Percentiles rank a stretch among this genome's conserved stretches.
Evolutionary conservation across 2,888 invertebrate genomes (phyloP).

Genomic region (Parelbella ahira): DNA sequence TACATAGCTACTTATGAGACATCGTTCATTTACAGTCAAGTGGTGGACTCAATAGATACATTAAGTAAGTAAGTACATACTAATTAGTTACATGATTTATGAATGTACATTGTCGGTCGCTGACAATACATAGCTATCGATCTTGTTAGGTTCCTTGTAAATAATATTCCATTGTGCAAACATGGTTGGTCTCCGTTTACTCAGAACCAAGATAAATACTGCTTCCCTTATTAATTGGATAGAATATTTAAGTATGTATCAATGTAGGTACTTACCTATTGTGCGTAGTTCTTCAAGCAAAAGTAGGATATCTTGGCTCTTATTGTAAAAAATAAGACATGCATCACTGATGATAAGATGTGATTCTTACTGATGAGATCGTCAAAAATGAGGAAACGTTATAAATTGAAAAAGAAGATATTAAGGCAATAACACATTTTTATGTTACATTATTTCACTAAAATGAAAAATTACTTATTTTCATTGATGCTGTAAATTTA

Average conservation of each 20-base stretch:
- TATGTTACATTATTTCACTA: too few relatives aligned
- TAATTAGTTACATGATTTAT: slow-evolving; percentile 34
- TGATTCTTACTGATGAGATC: too few relatives aligned
- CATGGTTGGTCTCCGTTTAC: slow-evolving; percentile 27
- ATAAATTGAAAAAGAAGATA: too few relatives aligned
- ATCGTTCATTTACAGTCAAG: slow-evolving; percentile 30
- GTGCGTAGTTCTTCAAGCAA: too few relatives aligned
- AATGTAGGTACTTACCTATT: too few relatives aligned
- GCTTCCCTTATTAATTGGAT: slow-evolving; percentile 28
- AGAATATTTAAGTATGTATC: slow-evolving; percentile 18
- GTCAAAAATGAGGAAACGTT: too few relatives aligned
- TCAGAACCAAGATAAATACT: slow-evolving; percentile 28
- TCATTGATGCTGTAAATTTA: too few relatives aligned
- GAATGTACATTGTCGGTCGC: slow-evolving; percentile 27
- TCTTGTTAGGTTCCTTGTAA: slow-evolving; percentile 21
- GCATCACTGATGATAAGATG: too few relatives aligned
- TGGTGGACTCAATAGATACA: slow-evolving; percentile 33
- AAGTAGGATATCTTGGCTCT: too few relatives aligned
- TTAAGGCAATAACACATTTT: too few relatives aligned
- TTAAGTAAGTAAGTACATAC: slow-evolving; percentile 33
- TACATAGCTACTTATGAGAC: slow-evolving; percentile 10
- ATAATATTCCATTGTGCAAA: slow-evolving; percentile 24
- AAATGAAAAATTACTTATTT: too few relatives aligned
- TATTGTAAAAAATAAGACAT: too few relatives aligned
- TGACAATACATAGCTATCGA: slow-evolving; percentile 30